Base-by-base conservation (phyloP, 2,113 vertebrate genomes). In the Thinocorus orbignyianus region DNA sequence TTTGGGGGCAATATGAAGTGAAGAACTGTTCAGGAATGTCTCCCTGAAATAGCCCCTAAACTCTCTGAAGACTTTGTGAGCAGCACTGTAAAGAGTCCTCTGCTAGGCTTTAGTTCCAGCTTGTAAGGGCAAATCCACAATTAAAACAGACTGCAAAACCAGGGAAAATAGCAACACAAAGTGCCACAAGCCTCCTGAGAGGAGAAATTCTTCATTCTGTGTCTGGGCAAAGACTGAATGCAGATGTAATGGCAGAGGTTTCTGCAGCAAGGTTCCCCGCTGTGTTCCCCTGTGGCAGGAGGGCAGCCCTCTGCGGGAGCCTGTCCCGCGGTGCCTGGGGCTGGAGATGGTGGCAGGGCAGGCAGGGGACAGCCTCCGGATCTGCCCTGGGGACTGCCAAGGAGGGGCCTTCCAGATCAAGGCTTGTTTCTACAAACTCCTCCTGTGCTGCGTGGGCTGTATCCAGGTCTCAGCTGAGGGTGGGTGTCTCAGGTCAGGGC, bases 151-250 rank as follows among this genome's bases (percentile, higher is more conserved):
- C 72, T 87, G 81, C 4, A 2, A 79, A 92, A 74, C 10, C 55
- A 81, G 81, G 73, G 84, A 89, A 91, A 95, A 96, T 13, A 76
- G 81, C 81, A 87, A 88, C 77, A 72, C 16, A n/a, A 55, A 87
- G 62, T 70, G 81, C 91, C 87, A 85, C 84, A 85, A 92, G 72
- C 31, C 77, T 91, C 88, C 42, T 2, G 73, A 87, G 90, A 95
- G 66, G 65, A 90, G 73, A 84, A 89, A 92, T 61, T 64, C 71
- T 90, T 90, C 71, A 93, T 80, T 68, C 81, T 37, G n/a, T 81
- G 91, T 72, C 73, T 2, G 0, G 70, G 77, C 86, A 82, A 89
- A 91, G 81, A 37, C 88, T 52, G 42, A 68, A 20, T 25, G 37
- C 87, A 77, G 81, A 90, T 61, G 71, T 19, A 85, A 81, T 2